Evolutionary conservation across 2,888 invertebrate species (phyloP), one percentile per base, ranked within the genome.

Genomic region (Sabellastarte sp.): DNA sequence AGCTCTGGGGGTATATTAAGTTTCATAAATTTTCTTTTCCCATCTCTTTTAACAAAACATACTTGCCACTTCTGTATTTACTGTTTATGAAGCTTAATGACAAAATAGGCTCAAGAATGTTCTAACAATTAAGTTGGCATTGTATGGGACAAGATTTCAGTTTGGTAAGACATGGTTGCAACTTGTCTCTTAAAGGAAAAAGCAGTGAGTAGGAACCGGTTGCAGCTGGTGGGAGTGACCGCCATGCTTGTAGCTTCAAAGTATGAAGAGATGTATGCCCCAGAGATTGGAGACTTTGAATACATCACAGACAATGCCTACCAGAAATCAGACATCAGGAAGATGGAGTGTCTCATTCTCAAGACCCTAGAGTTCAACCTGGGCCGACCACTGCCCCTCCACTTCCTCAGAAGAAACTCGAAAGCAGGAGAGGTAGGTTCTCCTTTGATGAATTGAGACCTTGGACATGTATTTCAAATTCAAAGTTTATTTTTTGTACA

Each of bases 261-360:
- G 84, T 96, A 93, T 78, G 97, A 98, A 85, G 98, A 98, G 86
- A 90, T 95, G 77, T 93, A 90, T 77, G 88, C 91, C 1, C 95
- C 96, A 0, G 91, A 92, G 55, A 88, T 95, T 29, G 86, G 85
- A 3, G 97, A 98, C 84, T 95, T 95, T 85, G 91, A 93, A 20
- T 93, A 91, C 80, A 91, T 97, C 61, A 92, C 95, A 10, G 95
- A 95, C 84, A 89, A 92, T 79, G 89, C 93, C 0, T 97, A 93
- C 82, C 88, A 88, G 2, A 90, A 89, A 75, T 79, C 86, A 1
- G 92, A 96, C 74, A 89, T 97, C 50, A 86, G 92, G 56, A 86
- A 87, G 68, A 95, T 94, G 89, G 97, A 98, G 85, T 85, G 88
- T 66, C 87, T 89, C 15, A 92, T 97, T 33, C 86, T 95, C 67